Evolutionary conservation across 2,888 invertebrate species (phyloP).

Genomic region (Pseudoips prasinana): DNA sequence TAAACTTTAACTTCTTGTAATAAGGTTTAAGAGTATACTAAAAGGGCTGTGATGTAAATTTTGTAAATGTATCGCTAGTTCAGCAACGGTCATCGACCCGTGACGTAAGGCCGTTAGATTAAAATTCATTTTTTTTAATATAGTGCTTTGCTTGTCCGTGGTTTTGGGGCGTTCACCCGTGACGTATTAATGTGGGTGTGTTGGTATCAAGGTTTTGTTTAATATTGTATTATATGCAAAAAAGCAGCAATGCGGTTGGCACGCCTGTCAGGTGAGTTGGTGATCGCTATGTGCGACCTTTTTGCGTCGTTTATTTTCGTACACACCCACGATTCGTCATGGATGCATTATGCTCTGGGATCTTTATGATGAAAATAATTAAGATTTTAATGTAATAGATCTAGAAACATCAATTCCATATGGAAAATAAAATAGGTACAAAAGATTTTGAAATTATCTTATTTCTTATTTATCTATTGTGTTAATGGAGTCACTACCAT

Average conservation of each 20-base stretch:
- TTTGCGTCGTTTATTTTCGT: neutral
- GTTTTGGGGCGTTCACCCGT: slow-evolving; percentile 40
- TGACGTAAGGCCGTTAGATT: slow-evolving; percentile 66
- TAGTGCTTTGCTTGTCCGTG: slow-evolving; percentile 36
- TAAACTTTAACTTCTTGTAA: slow-evolving; percentile 34
- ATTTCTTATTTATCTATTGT: too few relatives aligned
- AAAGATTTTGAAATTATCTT: too few relatives aligned
- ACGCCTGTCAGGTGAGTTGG: neutral
- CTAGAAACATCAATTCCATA: too few relatives aligned
- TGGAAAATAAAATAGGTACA: too few relatives aligned
- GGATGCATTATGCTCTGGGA: too few relatives aligned
- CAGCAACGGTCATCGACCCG: slow-evolving; percentile 63
- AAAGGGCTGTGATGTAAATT: slow-evolving; percentile 36
- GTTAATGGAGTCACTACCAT: too few relatives aligned
- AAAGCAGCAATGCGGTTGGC: neutral
- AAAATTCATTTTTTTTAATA: slow-evolving; percentile 63
- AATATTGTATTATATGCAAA: neutral
- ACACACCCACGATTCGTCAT: neutral
- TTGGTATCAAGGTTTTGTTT: neutral
- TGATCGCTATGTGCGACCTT: neutral
- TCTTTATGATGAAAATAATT: too few relatives aligned
- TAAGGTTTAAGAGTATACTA: slow-evolving; percentile 35
- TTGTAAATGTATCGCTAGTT: slow-evolving; percentile 48
- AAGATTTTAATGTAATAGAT: too few relatives aligned
- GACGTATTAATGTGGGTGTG: slow-evolving; percentile 33